phyloP scores from a whole-genome alignment of 2,888 invertebrate species.

The Pseudolycoriella hygida region DNA sequence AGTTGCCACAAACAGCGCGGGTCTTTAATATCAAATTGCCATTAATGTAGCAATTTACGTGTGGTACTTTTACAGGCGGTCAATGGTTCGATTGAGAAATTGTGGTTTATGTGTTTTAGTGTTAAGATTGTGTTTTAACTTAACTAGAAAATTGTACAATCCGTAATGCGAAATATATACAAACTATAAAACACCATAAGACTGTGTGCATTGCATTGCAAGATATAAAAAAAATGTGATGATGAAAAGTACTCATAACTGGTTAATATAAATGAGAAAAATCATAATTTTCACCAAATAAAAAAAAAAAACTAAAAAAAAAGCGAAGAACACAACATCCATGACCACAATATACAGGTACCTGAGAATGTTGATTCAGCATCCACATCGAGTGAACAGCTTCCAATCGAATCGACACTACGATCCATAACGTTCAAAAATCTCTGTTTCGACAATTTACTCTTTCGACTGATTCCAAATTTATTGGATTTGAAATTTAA shows the following conservation, averaged over 20 bases:
- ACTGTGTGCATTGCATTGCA: too few relatives aligned
- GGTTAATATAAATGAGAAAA: slow-evolving; percentile 1
- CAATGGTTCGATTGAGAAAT: too few relatives aligned
- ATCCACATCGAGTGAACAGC: slow-evolving; percentile 73
- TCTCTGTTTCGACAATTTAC: not conserved
- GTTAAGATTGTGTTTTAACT: too few relatives aligned
- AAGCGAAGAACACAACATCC: slow-evolving; percentile 10
- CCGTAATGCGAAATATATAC: too few relatives aligned
- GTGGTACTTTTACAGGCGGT: too few relatives aligned
- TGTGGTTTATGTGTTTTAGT: too few relatives aligned
- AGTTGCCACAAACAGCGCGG: too few relatives aligned
- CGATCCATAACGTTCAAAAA: slow-evolving; percentile 45
- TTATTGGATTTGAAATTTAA: not conserved
- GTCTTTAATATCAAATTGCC: too few relatives aligned
- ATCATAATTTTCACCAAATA: slow-evolving; percentile 1
- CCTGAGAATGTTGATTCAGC: slow-evolving; percentile 53
- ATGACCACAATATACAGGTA: slow-evolving; percentile 21
- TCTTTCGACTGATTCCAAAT: slow-evolving; percentile 1
- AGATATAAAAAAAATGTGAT: too few relatives aligned
- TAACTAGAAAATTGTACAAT: too few relatives aligned
- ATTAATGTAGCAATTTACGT: too few relatives aligned
- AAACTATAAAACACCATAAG: too few relatives aligned
- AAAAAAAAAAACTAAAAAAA: not conserved
- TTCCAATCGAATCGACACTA: slow-evolving; percentile 69
- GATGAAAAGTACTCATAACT: not conserved